Conservation (phyloP, 1,140 invertebrate species). For the Drosophila nikananu region DNA sequence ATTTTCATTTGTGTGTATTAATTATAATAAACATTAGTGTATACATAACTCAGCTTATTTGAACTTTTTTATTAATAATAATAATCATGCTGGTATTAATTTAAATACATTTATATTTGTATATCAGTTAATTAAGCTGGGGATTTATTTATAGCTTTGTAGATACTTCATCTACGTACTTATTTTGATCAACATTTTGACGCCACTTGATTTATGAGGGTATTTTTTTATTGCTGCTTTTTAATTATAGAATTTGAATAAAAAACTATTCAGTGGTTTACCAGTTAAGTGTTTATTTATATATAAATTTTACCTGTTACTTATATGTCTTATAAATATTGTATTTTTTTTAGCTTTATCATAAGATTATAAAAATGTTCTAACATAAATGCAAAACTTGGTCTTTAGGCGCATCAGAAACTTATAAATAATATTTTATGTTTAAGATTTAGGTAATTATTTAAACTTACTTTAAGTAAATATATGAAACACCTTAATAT, state of each 20-base stretch:
- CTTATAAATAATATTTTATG: too few relatives aligned
- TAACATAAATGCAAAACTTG: too few relatives aligned
- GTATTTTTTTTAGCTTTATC: background rate
- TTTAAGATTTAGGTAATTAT: too few relatives aligned
- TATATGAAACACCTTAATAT: too few relatives aligned
- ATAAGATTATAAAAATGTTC: background rate
- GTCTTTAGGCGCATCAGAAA: too few relatives aligned
- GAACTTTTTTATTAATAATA: background rate
- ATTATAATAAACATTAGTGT: constrained; percentile 37
- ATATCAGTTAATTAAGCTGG: background rate
- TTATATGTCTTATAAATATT: background rate
- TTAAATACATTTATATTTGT: constrained; percentile 1
- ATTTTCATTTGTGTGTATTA: constrained; percentile 41
- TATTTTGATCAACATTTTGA: background rate
- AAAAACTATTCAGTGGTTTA: background rate
- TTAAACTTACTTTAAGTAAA: too few relatives aligned
- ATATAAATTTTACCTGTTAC: background rate
- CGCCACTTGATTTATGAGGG: background rate
- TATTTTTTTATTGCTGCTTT: background rate
- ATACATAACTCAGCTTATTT: background rate
- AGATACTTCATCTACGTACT: background rate
- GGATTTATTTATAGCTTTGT: background rate
- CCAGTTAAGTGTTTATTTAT: background rate
- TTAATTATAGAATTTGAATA: background rate
- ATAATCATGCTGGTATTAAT: background rate